phyloP scores from a whole-genome alignment of 2,797 vertebrate species.

The Cephalopachus bancanus region DNA sequence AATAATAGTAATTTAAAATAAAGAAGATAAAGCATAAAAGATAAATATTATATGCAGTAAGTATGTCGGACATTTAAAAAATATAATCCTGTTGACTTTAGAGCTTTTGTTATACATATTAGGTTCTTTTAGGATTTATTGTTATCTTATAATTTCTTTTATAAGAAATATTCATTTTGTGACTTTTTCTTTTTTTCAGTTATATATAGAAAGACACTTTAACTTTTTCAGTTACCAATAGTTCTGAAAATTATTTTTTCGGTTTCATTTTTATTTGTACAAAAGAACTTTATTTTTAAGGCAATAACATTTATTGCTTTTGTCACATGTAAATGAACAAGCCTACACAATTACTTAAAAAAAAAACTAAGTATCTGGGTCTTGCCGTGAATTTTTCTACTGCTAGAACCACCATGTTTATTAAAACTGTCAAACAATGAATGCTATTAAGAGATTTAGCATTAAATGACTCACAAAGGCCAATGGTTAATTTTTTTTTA shows the following conservation, averaged over 20 bases:
- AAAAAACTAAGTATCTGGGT: constrained; percentile 45
- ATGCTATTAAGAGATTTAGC: constrained; percentile 73
- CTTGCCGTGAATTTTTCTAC: constrained; percentile 48
- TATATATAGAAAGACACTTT: neutral
- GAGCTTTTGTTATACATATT: neutral
- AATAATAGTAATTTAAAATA: neutral
- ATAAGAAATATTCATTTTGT: constrained; percentile 28
- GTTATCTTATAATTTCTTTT: neutral
- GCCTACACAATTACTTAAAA: constrained; percentile 17
- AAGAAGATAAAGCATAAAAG: neutral
- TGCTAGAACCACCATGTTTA: constrained; percentile 64
- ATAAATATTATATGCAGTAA: neutral
- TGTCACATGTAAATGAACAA: constrained; percentile 49
- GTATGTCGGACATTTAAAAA: neutral
- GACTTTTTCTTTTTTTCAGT: neutral
- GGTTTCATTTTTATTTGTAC: constrained; percentile 11
- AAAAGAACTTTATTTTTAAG: constrained; percentile 53
- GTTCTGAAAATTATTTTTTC: constrained; percentile 48
- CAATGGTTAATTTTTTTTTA: constrained; percentile 75
- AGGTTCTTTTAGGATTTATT: neutral
- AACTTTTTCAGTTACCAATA: constrained; percentile 34
- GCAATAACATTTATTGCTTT: constrained; percentile 27
- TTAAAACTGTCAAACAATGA: constrained; percentile 70
- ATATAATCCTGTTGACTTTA: neutral
- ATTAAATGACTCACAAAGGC: constrained; percentile 73